Evolutionary conservation across 2,113 vertebrate species (phyloP), one percentile per base, ranked within the genome.

Genomic region (Platycercus adscitus): DNA sequence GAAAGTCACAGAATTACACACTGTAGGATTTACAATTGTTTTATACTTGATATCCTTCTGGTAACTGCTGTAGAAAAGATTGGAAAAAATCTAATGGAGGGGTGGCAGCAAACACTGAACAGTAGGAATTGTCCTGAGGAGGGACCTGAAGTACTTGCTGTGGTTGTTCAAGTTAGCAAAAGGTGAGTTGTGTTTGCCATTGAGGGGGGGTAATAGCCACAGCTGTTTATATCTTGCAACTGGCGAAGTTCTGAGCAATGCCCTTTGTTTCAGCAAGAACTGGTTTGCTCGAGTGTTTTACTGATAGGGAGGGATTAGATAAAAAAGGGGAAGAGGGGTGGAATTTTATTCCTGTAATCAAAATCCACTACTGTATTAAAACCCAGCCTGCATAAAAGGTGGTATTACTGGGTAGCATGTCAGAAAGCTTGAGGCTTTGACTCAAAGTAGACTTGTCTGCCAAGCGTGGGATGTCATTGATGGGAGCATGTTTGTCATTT

Each of bases 381-480:
- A 39, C 6, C 11, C 11, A 46, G 41, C 39, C 77, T 82, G 46
- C 15, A 47, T 44, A 18, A 63, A 29, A 71, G 50, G 58, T 70
- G 79, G 13, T 35, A 13, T 70, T 75, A 16, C 46, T 75, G 80
- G 81, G 10, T 17, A 47, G 72, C 66, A 14, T 29, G 83, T 83
- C 35, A 47, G 64, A 66, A 24, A 58, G 81, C 61, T 81, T 43
- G 83, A 71, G 80, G 68, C 69, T 93, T 86, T 58, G 43, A 53
- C 95, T 95, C 90, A 56, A 41, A 75, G 49, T 86, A 64, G 21
- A 52, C 82, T 81, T 96, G 88, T 69, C 81, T 97, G 91, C 89
- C 73, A 88, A 79, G 77, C 49, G 1, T 56, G 55, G 65, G n/a
- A 39, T 86, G 88, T 93, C 80, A 89, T 92, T 5, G 11, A 70